A percentile compares a stretch with the other conserved stretches of the same genome.
Conservation (phyloP, 2,888 invertebrate species). For the Diarsia dahlii region DNA sequence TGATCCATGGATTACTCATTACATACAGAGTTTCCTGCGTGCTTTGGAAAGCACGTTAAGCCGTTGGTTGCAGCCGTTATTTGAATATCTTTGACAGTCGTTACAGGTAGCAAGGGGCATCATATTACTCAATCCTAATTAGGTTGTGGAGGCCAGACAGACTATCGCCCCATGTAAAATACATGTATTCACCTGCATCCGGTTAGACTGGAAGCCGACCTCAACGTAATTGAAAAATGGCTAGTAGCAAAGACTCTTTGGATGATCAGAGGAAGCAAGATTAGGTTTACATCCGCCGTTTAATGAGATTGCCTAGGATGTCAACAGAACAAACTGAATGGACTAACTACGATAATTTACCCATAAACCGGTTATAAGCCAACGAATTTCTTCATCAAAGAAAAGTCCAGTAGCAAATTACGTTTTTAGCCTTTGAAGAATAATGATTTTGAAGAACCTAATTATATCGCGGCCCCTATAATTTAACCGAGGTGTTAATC, state of each 20-base stretch:
- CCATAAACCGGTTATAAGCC: constrained; percentile 46
- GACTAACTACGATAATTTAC: constrained; percentile 44
- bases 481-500: constrained; percentile 64
- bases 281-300: constrained; percentile 24
- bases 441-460: constrained; percentile 64
- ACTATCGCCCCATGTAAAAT: too few relatives aligned
- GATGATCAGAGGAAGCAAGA: constrained; percentile 8
- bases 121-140: too few relatives aligned
- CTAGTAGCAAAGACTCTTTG: neutral
- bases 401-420: constrained; percentile 57
- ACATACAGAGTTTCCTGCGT: too few relatives aligned
- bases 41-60: too few relatives aligned
- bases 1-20: too few relatives aligned
- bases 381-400: constrained; percentile 64
- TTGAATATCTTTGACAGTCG: too few relatives aligned
- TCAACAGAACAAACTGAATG: constrained; percentile 44
- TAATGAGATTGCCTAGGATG: constrained; percentile 30
- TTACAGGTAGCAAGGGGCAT: too few relatives aligned
- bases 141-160: too few relatives aligned
- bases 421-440: constrained; percentile 63
- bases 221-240: too few relatives aligned
- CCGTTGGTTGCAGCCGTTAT: too few relatives aligned
- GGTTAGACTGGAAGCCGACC: too few relatives aligned
- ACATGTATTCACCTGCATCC: too few relatives aligned
- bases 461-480: constrained; percentile 52